Percentiles rank a stretch among this genome's conserved stretches.
phyloP scores from a whole-genome alignment of 2,797 vertebrate genomes.

The Characodon lateralis region DNA sequence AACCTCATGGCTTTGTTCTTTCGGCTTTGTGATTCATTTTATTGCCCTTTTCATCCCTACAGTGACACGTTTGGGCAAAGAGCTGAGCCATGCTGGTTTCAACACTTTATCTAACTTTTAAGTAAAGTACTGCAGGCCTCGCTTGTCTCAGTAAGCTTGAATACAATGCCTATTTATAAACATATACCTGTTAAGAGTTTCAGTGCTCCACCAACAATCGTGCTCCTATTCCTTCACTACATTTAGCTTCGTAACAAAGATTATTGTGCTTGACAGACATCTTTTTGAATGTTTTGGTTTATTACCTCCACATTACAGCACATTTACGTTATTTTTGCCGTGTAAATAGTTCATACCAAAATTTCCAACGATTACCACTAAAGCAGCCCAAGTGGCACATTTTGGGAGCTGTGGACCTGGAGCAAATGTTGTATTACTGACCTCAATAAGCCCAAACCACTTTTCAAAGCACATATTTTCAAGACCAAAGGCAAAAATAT shows the following conservation, averaged over 20 bases:
- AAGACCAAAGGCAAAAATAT: background rate
- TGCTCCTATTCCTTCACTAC: too few species aligned
- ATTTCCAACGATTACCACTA: background rate
- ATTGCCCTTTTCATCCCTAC: slow-evolving; percentile 20
- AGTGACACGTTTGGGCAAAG: slow-evolving; percentile 23
- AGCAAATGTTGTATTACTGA: background rate
- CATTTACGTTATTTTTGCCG: background rate
- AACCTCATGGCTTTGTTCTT: slow-evolving; percentile 21
- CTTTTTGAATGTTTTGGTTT: background rate
- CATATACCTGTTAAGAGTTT: too few species aligned
- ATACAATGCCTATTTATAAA: too few species aligned
- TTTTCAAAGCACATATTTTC: background rate
- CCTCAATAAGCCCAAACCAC: background rate
- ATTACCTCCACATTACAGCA: too few species aligned
- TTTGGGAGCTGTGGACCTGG: too few species aligned
- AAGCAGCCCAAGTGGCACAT: background rate
- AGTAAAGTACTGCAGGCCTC: background rate
- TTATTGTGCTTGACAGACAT: too few species aligned
- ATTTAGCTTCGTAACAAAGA: too few species aligned
- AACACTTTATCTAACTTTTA: background rate
- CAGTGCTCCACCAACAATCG: too few species aligned
- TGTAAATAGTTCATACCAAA: background rate
- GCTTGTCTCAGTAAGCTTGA: background rate
- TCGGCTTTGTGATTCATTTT: slow-evolving; percentile 43
- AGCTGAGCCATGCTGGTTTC: background rate